Evolutionary conservation across 2,888 invertebrate genomes (phyloP).

Genomic region (Campaea margaritaria): DNA sequence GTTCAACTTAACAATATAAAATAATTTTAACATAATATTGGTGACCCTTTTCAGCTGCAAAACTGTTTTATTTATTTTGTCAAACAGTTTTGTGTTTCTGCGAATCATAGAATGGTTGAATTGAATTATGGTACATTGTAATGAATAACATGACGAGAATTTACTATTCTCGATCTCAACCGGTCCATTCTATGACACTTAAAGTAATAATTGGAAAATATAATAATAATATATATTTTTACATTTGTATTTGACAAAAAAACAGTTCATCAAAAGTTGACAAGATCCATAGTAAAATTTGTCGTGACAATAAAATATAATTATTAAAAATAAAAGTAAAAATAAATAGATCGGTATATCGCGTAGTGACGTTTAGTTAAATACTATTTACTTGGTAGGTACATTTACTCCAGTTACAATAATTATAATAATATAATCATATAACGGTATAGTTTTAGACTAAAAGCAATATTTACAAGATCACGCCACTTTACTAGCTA

Average conservation of each 20-base stretch:
- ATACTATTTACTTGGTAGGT: slow-evolving; percentile 45
- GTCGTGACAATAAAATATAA: slow-evolving; percentile 30
- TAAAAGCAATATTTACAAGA: slow-evolving; percentile 81
- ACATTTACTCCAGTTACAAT: slow-evolving; percentile 55
- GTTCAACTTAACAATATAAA: slow-evolving; percentile 16
- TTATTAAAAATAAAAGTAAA: slow-evolving; percentile 29
- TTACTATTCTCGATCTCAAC: not conserved
- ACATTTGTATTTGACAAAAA: slow-evolving; percentile 3
- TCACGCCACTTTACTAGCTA: slow-evolving; percentile 73
- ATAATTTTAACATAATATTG: not conserved
- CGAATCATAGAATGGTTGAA: not conserved
- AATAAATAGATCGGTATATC: slow-evolving; percentile 43
- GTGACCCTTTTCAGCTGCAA: not conserved
- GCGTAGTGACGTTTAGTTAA: slow-evolving; percentile 39
- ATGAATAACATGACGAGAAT: not conserved
- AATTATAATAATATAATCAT: slow-evolving; percentile 57
- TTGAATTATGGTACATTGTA: not conserved
- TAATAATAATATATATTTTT: not conserved
- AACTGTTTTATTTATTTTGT: not conserved
- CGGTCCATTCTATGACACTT: not conserved
- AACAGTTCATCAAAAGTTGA: slow-evolving; percentile 12
- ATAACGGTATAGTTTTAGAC: slow-evolving; percentile 57
- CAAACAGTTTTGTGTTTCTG: not conserved
- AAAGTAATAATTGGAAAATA: not conserved
- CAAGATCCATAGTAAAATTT: slow-evolving; percentile 23